Percentiles rank a stretch among this genome's conserved stretches.
phyloP scores from a whole-genome alignment of 2,888 invertebrate genomes.

The Aethes cnicana region DNA sequence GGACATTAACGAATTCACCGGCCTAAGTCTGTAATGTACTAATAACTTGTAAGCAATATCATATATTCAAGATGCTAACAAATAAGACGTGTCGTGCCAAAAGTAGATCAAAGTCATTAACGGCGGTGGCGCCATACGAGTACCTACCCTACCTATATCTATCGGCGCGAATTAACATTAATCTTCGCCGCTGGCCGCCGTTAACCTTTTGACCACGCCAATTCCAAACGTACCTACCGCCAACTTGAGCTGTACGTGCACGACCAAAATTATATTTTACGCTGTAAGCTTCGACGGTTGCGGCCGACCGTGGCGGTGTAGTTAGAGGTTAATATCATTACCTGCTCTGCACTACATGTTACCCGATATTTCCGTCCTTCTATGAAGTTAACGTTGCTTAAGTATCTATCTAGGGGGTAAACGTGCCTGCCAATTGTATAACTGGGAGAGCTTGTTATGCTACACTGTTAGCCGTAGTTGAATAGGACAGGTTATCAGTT shows the following conservation, averaged over 20 bases:
- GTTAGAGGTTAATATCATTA: slow-evolving; percentile 6
- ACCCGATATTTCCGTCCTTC: slow-evolving; percentile 22
- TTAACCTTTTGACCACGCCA: slow-evolving; percentile 1
- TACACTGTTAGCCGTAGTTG: too few species aligned
- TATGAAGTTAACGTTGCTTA: slow-evolving; percentile 19
- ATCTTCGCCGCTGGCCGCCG: slow-evolving; percentile 11
- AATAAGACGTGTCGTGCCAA: slow-evolving; percentile 9
- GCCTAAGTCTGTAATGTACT: too few species aligned
- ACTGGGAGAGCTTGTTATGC: too few species aligned
- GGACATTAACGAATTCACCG: too few species aligned
- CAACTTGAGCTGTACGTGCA: too few species aligned
- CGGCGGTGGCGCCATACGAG: slow-evolving; percentile 13
- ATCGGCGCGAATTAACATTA: slow-evolving; percentile 6
- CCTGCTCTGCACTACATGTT: slow-evolving; percentile 2
- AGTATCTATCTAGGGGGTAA: neutral
- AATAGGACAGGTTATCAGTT: too few species aligned
- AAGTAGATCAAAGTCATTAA: slow-evolving; percentile 5
- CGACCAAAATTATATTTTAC: too few species aligned
- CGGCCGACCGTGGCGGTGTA: too few species aligned
- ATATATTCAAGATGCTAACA: slow-evolving; percentile 9
- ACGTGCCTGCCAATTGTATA: slow-evolving; percentile 2
- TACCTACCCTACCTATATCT: too few species aligned
- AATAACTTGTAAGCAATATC: too few species aligned
- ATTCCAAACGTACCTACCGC: too few species aligned
- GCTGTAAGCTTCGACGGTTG: too few species aligned